These are phyloP conservation scores for Danio jaintianensis DNA, from an alignment of 2,797 vertebrate genomes.

Conservation along the genomic window DNA sequence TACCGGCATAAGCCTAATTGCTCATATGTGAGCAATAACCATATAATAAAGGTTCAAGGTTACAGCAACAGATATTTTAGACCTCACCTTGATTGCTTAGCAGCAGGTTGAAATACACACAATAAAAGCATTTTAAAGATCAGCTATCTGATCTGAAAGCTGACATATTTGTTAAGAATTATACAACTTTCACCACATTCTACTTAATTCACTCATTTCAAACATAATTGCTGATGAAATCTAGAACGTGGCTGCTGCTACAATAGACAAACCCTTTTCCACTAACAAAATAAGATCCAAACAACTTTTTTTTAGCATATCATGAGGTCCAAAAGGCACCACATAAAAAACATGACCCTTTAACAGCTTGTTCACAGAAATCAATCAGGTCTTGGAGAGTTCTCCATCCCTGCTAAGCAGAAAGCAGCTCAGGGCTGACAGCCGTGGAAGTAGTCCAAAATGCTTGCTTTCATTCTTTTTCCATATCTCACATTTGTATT, in stretches of 20 bases:
- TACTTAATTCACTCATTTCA: background rate
- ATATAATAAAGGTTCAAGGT: background rate
- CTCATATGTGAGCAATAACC: background rate
- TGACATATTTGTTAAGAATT: background rate
- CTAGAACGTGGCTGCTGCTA: background rate
- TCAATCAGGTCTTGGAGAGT: slow-evolving; percentile 17
- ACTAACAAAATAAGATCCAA: background rate
- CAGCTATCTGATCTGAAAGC: background rate
- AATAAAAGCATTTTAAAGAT: background rate
- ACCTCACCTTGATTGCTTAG: no score
- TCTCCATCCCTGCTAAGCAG: background rate
- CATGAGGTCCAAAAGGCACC: background rate
- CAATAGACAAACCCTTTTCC: background rate
- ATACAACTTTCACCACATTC: background rate
- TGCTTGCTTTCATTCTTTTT: slow-evolving; percentile 3
- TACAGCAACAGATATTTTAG: background rate
- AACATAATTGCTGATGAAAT: background rate
- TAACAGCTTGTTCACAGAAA: slow-evolving; percentile 22
- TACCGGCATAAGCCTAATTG: no score
- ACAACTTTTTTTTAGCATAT: background rate
- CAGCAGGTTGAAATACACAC: background rate
- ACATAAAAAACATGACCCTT: slow-evolving; percentile 7
- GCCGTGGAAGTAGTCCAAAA: slow-evolving; percentile 26
- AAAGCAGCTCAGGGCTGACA: slow-evolving; percentile 6
- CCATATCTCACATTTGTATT: background rate